Conservation (phyloP, 2,888 invertebrate genomes). For the Craniophora ligustri region DNA sequence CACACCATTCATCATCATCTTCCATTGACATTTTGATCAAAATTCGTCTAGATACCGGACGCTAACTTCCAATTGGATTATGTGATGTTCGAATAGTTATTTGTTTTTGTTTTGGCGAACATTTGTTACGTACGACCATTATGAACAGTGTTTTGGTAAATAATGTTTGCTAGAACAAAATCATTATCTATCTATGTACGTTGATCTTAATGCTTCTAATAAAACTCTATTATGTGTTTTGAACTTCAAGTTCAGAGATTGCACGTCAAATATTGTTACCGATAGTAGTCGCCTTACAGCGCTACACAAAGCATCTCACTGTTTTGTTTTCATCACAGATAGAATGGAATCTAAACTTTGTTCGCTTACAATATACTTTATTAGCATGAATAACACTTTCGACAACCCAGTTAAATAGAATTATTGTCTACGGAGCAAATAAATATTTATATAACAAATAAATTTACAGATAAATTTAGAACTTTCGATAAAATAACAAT, state of each 20-base stretch:
- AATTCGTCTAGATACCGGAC: slow-evolving; percentile 38
- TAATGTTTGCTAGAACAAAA: neutral
- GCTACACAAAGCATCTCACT: slow-evolving; percentile 12
- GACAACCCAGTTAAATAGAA: neutral
- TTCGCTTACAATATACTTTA: slow-evolving; percentile 20
- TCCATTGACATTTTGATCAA: slow-evolving; percentile 64
- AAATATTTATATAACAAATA: too few relatives aligned
- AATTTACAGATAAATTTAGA: too few relatives aligned
- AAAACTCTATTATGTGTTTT: neutral
- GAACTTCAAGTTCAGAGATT: too few relatives aligned
- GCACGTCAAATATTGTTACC: slow-evolving; percentile 12
- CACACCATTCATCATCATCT: slow-evolving; percentile 61
- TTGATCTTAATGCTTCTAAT: neutral
- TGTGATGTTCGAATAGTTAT: neutral
- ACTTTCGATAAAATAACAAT: too few relatives aligned
- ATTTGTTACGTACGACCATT: too few relatives aligned
- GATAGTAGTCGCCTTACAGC: slow-evolving; percentile 26
- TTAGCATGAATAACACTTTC: slow-evolving; percentile 20
- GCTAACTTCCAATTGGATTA: slow-evolving; percentile 1
- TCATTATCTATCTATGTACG: neutral
- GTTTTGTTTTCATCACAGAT: slow-evolving; percentile 45
- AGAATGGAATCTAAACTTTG: slow-evolving; percentile 47
- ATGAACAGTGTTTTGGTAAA: too few relatives aligned
- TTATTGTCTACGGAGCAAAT: too few relatives aligned
- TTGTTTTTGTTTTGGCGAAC: neutral